Evolutionary conservation across 92 coral and sea anemone genomes (phyloP).

Genomic region (Actinostola sp.): DNA sequence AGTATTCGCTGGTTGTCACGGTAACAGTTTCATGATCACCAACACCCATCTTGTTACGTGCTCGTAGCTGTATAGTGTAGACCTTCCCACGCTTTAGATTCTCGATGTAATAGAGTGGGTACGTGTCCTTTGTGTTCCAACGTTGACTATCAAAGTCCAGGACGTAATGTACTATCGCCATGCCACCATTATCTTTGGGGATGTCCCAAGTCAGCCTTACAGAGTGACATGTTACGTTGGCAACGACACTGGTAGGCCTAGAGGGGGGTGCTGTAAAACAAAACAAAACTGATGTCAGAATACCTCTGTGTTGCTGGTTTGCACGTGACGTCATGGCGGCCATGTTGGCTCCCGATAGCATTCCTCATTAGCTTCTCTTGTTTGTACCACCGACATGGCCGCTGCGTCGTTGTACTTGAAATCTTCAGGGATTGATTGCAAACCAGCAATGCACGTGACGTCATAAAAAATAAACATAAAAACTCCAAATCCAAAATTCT

Average conservation of each 20-base stretch:
- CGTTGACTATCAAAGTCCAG: constrained; percentile 18
- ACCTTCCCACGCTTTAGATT: constrained; percentile 6
- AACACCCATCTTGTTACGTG: constrained; percentile 38
- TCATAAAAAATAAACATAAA: too few species aligned
- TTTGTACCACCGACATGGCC: too few species aligned
- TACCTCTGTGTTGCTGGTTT: too few species aligned
- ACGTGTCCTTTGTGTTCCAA: constrained; percentile 44
- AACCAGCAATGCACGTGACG: too few species aligned
- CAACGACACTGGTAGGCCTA: constrained; percentile 25
- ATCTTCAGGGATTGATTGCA: too few species aligned
- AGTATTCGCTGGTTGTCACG: constrained; percentile 37
- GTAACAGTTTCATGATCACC: constrained; percentile 46
- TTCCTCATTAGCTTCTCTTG: too few species aligned
- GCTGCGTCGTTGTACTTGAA: too few species aligned
- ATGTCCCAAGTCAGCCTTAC: constrained; percentile 35
- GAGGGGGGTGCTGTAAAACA: constrained; percentile 15
- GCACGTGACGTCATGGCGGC: too few species aligned
- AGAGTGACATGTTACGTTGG: constrained; percentile 32
- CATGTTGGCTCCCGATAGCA: too few species aligned
- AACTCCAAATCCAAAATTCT: too few species aligned
- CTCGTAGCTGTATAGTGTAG: constrained; percentile 34
- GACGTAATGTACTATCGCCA: constrained; percentile 34
- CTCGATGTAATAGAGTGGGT: constrained; percentile 32
- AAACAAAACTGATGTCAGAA: background rate
- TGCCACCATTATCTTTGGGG: constrained; percentile 39